Evolutionary conservation across 2,888 invertebrate genomes (phyloP), one percentile per base, ranked within the genome.

Genomic region (Spialia ferax): DNA sequence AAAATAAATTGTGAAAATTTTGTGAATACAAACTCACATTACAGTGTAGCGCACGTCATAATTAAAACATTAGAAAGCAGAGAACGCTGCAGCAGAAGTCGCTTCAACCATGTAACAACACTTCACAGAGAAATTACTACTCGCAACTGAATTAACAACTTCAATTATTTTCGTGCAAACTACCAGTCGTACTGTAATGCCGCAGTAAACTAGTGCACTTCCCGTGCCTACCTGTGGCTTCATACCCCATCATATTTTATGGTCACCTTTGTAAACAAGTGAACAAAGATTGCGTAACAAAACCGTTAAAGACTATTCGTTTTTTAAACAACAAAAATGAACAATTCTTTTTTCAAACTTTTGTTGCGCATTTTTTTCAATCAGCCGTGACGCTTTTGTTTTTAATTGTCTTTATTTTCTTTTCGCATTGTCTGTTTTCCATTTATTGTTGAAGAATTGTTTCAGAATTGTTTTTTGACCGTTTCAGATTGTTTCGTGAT

Each of bases 221-320:
- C 84, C 80, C 79, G 79, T 79, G 81, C 81, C 87, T 91, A 92
- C 92, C 92, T 93, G 93, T 90, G 85, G 91, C 88, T 89, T 83
- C 80, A 88, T 89, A 89, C 86, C 85, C 81, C 82, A 91, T 91
- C 91, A 89, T 89, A 89, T 89, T 93, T 91, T 92, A 93, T 87
- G 88, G 87, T 88, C 85, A 89, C 89, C 88, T 87, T 87, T 88
- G 86, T 45, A 45, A 45, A 45, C 20, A 89, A 82, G 86, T 83
- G 83, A 86, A 87, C 87, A 88, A 87, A 80, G 83, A 82, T 86
- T 66, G 60, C 66, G 38, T 26, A 65, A 65, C 42, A n/a, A 54
- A 61, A 61, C 32, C 61, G 67, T 67, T 67, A 35, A 35, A 48
- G 11, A 13, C 20, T 48, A 2, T 48, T 20, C 38, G 18, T 20